Conservation (phyloP, 64 coral and sea anemone species). For the Platygyra sinensis region DNA sequence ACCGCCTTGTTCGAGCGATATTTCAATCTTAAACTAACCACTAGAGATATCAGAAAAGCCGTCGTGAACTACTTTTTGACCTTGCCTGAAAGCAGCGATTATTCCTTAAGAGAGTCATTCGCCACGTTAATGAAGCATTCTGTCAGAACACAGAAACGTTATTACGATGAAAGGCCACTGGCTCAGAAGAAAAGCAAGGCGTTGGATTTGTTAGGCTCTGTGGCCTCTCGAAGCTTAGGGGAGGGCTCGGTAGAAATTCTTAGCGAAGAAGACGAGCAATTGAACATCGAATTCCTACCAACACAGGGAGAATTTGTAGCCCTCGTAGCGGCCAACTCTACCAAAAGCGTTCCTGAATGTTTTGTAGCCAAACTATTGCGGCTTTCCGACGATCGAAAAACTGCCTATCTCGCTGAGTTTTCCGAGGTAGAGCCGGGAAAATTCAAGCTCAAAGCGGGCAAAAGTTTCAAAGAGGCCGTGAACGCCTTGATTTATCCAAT, state of each 20-base stretch:
- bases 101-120: background rate
- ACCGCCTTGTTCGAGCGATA: constrained; percentile 12
- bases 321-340: constrained; percentile 2
- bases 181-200: constrained; percentile 17
- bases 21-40: background rate
- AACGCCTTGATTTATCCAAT: background rate
- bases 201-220: background rate
- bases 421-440: background rate
- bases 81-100: constrained; percentile 3
- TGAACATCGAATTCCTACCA: background rate
- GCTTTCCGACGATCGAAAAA: constrained; percentile 22
- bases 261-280: background rate
- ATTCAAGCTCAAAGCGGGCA: background rate
- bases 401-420: background rate
- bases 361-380: background rate
- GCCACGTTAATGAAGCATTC: constrained; percentile 32
- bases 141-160: constrained; percentile 1
- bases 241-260: background rate
- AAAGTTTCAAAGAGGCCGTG: no score
- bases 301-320: constrained; percentile 3
- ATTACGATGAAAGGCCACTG: constrained; percentile 9
- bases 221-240: background rate
- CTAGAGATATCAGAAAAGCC: background rate
- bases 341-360: background rate
- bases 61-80: constrained; percentile 20